A percentile compares a stretch with the other conserved stretches of the same genome.
These are phyloP conservation scores for Drosophila antonietae DNA, from an alignment of 2,888 invertebrate species.

Conservation along the genomic window DNA sequence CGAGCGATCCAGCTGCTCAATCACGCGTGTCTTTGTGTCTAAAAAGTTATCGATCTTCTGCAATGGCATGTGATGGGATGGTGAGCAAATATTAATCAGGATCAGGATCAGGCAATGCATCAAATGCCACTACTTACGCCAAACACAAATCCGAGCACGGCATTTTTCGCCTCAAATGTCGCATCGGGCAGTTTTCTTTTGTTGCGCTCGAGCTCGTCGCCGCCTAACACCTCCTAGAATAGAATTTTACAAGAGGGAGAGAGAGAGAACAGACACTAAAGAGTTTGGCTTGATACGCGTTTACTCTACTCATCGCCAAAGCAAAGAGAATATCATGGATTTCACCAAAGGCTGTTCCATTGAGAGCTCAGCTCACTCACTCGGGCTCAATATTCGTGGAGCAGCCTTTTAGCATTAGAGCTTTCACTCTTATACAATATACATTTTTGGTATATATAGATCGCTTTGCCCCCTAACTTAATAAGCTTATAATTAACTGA, in stretches of 20 bases:
- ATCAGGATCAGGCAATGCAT: neutral
- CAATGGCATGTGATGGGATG: constrained; percentile 53
- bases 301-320: neutral
- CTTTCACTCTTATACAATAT: constrained; percentile 1
- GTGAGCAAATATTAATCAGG: constrained; percentile 7
- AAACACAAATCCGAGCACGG: constrained; percentile 92
- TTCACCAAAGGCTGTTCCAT: neutral
- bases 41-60: constrained; percentile 93
- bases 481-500: too few species aligned
- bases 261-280: constrained; percentile 27
- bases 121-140: constrained; percentile 88
- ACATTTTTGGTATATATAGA: neutral
- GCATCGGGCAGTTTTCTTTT: constrained; percentile 91
- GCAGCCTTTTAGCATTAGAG: neutral
- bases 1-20: constrained; percentile 89
- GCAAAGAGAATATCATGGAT: neutral
- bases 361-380: neutral
- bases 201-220: constrained; percentile 86
- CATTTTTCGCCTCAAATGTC: constrained; percentile 91
- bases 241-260: constrained; percentile 25
- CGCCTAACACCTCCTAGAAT: constrained; percentile 85
- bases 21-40: constrained; percentile 91
- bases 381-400: neutral
- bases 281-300: constrained; percentile 27
- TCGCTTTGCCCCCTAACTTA: neutral